Conservation (phyloP, 2,113 vertebrate genomes). For the Phylloscopus trochiloides region DNA sequence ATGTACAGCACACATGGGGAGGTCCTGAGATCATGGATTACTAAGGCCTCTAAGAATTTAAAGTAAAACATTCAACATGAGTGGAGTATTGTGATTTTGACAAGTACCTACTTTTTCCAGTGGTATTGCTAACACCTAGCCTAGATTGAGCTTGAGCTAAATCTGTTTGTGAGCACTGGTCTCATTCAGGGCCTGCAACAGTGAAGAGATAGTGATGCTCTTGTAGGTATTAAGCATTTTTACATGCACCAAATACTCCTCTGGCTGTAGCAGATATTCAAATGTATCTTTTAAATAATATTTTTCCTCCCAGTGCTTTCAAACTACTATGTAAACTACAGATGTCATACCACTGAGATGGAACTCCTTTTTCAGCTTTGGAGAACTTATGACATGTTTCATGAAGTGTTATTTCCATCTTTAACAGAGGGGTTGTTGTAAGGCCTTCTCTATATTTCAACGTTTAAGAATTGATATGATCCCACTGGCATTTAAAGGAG, state of each 20-base stretch:
- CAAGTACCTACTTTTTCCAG: background rate
- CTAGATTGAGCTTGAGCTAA: background rate
- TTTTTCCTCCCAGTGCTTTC: background rate
- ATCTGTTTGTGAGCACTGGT: background rate
- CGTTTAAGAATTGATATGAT: background rate
- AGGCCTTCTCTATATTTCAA: background rate
- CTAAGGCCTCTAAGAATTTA: background rate
- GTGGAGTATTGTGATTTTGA: background rate
- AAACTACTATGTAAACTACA: background rate
- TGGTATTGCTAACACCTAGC: background rate
- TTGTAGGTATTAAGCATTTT: background rate
- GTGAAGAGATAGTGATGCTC: background rate
- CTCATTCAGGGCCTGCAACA: background rate
- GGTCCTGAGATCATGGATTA: background rate
- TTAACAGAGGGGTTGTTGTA: background rate
- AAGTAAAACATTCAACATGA: background rate
- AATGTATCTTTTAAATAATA: background rate
- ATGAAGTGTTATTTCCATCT: background rate
- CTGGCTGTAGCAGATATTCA: background rate
- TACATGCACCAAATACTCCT: background rate
- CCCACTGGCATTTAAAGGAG: background rate
- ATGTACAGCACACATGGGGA: rapidly evolving
- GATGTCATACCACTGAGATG: background rate
- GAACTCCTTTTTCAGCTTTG: background rate
- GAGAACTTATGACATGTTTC: background rate